Percentiles rank a stretch among this genome's conserved stretches.
Evolutionary conservation across 2,888 invertebrate species (phyloP).

Genomic region (Agriopis leucophaearia): DNA sequence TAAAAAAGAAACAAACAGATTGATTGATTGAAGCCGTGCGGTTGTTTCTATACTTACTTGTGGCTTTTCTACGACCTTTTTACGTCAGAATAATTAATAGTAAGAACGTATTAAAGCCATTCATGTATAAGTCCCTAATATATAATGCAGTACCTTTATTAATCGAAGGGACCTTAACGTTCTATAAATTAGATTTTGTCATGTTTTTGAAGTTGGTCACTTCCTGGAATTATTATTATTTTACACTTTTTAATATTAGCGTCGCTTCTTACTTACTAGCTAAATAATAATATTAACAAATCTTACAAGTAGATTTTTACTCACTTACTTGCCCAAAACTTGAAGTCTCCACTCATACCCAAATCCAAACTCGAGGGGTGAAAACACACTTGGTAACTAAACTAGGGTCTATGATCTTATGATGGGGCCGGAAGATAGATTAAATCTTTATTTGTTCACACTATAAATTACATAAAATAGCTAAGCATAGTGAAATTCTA

Average conservation of each 20-base stretch:
- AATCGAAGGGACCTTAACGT: neutral
- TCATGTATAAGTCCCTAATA: neutral
- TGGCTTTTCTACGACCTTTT: conserved; percentile 15
- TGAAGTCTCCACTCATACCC: too few relatives aligned
- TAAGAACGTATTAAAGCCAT: conserved; percentile 1
- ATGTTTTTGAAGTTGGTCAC: neutral
- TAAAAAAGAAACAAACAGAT: conserved; percentile 26
- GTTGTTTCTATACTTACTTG: conserved; percentile 17
- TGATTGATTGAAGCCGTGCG: conserved; percentile 31
- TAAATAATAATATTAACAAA: too few relatives aligned
- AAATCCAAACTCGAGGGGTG: too few relatives aligned
- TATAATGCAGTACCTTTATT: conserved; percentile 5
- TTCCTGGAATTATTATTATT: neutral
- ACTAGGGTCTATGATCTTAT: too few relatives aligned
- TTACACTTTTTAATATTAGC: neutral
- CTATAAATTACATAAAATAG: too few relatives aligned
- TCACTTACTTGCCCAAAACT: too few relatives aligned
- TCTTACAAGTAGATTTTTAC: too few relatives aligned
- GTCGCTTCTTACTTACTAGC: too few relatives aligned
- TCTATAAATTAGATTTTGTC: neutral
- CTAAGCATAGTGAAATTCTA: too few relatives aligned
- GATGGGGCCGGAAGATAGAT: too few relatives aligned
- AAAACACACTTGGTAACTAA: too few relatives aligned
- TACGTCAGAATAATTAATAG: conserved; percentile 4
- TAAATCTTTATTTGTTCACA: too few relatives aligned